Percentiles rank a stretch among this genome's conserved stretches.
phyloP scores from a whole-genome alignment of 2,113 vertebrate species.

The Antechinus flavipes region DNA sequence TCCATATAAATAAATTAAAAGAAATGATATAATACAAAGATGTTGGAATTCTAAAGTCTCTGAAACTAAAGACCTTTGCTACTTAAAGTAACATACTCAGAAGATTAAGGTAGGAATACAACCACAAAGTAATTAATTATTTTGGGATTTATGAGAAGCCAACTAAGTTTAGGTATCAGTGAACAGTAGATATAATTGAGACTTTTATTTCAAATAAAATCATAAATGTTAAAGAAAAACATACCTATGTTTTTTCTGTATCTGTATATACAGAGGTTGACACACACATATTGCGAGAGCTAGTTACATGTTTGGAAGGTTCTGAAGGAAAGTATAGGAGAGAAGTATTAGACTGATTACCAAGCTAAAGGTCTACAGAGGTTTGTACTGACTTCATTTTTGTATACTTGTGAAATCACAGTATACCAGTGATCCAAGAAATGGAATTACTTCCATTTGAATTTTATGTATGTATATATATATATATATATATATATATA shows the following conservation, averaged over 20 bases:
- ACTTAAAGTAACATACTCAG: conserved; percentile 13
- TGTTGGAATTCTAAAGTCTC: conserved; percentile 43
- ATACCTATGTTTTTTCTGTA: not conserved
- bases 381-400: no score
- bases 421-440: no score
- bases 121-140: not conserved
- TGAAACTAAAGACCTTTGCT: not conserved
- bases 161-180: not conserved
- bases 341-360: no score
- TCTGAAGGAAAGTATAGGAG: no score
- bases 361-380: no score
- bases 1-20: conserved; percentile 20
- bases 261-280: no score
- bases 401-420: no score
- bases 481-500: no score
- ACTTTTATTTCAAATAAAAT: not conserved
- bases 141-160: not conserved
- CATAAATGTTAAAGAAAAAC: not conserved
- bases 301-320: no score
- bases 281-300: no score
- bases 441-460: no score
- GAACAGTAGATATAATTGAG: not conserved
- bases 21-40: not conserved
- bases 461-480: no score
- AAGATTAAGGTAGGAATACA: not conserved